phyloP scores from a whole-genome alignment of 1,140 invertebrate genomes.

The Drosophila sturtevanti region DNA sequence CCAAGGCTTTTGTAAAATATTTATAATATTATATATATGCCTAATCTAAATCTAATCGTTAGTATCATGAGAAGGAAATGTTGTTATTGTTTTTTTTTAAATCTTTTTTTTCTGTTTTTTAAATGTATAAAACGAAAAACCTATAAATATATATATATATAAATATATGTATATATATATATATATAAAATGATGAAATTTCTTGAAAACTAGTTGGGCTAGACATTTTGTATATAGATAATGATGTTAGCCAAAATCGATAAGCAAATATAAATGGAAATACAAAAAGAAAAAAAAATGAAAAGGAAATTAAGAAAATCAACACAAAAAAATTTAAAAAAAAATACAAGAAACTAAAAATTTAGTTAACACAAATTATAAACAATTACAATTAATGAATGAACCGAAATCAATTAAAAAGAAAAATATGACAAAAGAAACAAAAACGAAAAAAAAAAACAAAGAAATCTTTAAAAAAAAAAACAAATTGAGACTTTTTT shows the following conservation, averaged over 20 bases:
- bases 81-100: constrained; percentile 49
- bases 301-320: constrained; percentile 50
- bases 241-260: constrained; percentile 63
- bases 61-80: constrained; percentile 51
- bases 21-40: constrained; percentile 53
- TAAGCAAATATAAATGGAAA: constrained; percentile 48
- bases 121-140: constrained; percentile 72
- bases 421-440: constrained; percentile 5
- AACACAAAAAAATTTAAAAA: constrained; percentile 20
- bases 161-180: constrained; percentile 28
- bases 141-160: constrained; percentile 46
- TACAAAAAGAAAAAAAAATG: constrained; percentile 20
- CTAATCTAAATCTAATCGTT: constrained; percentile 48
- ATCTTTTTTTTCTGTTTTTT: constrained; percentile 82
- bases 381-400: constrained; percentile 73
- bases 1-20: constrained; percentile 79
- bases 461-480: constrained; percentile 49
- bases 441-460: constrained; percentile 45
- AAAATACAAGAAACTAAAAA: constrained; percentile 60
- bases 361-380: constrained; percentile 82
- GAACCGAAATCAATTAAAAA: constrained; percentile 79
- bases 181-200: constrained; percentile 21
- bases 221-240: constrained; percentile 74
- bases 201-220: constrained; percentile 33
- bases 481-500: constrained; percentile 37